Conservation (phyloP, 37 sponge, comb jelly and placozoan genomes). For the Aplysina aerophoba region DNA sequence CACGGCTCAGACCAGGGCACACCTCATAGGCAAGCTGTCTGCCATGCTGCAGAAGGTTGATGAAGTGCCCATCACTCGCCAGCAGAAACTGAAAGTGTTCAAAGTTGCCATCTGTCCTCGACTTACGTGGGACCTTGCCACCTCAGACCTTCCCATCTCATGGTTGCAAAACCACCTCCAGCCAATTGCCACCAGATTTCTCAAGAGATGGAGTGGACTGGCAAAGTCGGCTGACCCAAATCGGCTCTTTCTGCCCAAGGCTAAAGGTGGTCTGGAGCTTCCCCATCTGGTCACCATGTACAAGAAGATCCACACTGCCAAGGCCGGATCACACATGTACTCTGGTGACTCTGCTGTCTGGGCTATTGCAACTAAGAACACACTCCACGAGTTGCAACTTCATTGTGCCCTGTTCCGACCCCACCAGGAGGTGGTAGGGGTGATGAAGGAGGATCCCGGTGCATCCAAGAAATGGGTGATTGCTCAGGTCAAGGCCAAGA, state of each 20-base stretch:
- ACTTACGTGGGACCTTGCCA: constrained; percentile 26
- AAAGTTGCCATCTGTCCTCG: constrained; percentile 31
- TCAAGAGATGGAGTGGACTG: constrained; percentile 32
- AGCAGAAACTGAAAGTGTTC: constrained; percentile 14
- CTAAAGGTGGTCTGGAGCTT: constrained; percentile 15
- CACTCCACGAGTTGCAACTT: background rate
- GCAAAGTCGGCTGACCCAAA: background rate
- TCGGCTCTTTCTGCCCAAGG: too few species aligned
- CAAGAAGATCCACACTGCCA: constrained; percentile 5
- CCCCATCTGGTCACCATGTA: constrained; percentile 3
- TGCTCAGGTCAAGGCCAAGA: background rate
- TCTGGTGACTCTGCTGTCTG: background rate
- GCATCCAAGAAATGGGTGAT: background rate
- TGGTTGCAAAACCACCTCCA: constrained; percentile 33
- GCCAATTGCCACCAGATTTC: constrained; percentile 24
- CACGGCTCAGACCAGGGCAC: too few species aligned
- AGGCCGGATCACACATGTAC: constrained; percentile 13
- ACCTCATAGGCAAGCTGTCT: too few species aligned
- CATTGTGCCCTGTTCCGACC: background rate
- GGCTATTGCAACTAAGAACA: background rate
- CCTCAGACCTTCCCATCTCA: constrained; percentile 7
- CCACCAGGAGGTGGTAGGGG: background rate
- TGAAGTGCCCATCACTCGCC: background rate
- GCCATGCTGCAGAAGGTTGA: background rate
- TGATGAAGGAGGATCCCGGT: background rate